Evolutionary conservation across 2,888 invertebrate genomes (phyloP), one percentile per base, ranked within the genome.

Genomic region (Lysandra coridon): DNA sequence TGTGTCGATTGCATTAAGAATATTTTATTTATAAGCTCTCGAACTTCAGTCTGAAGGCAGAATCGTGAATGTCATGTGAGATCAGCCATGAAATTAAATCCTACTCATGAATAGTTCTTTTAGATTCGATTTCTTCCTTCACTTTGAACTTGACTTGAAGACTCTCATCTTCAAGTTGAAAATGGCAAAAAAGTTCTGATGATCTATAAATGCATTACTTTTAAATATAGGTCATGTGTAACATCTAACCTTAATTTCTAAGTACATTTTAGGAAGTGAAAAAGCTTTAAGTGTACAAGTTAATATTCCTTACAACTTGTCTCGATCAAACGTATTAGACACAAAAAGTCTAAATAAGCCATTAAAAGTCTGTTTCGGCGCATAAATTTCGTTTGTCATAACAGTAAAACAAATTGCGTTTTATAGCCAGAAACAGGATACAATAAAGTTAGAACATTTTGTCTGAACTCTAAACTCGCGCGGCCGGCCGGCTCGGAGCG

Each of bases 371-470:
- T 49, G 74, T 49, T 49, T 44, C 12, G 23, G 44, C 44, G 30
- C 74, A 44, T 49, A 75, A 12, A 23, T 75, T 75, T 75, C 23
- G n/a, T 1, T 75, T 53, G 76, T 33, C 33, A 74, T 79, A 80
- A 79, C 79, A 79, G 79, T 80, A 79, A 80, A 78, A 78, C 62
- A 37, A 37, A 30, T 75, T 75, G n/a, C 33, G 40, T 78, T 78
- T 49, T 44, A 62, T 77, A 12, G 60, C 44, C 57, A 74, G 37
- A 78, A 80, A 80, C 79, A 80, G 79, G 79, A 80, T 79, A 79
- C 76, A 53, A 78, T 69, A 37, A 78, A 78, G 57, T 37, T 57
- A 40, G 77, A 62, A 17, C 12, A 78, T 23, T 60, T 78, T 62
- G 60, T 14, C 44, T 62, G 62, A 62, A 40, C 37, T 6, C 44